phyloP scores from a whole-genome alignment of 2,888 invertebrate genomes.

The Rotaria macrura region DNA sequence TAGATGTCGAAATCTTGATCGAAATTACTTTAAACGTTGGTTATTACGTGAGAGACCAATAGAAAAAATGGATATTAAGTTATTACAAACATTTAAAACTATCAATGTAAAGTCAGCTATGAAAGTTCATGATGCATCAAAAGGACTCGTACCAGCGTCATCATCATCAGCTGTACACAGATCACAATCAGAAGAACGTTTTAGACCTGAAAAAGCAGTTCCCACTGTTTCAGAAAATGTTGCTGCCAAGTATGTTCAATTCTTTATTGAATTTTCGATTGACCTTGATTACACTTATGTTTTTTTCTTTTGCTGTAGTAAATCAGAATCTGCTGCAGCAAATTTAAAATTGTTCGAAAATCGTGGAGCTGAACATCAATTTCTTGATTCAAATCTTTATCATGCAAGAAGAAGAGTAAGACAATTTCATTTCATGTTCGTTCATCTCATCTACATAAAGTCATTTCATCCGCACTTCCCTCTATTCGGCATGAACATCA shows the following conservation, averaged over 20 bases:
- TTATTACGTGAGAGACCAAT: background rate
- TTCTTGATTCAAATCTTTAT: background rate
- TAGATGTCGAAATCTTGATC: constrained; percentile 22
- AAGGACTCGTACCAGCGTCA: background rate
- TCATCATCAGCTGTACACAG: background rate
- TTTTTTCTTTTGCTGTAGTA: too few species aligned
- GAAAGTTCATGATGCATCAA: background rate
- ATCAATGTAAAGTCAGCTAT: background rate
- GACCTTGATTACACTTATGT: background rate
- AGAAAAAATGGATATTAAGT: background rate
- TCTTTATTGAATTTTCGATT: too few species aligned
- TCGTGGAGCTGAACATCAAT: background rate
- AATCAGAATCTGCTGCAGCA: background rate
- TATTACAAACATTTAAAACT: constrained; percentile 21
- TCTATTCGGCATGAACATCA: too few species aligned
- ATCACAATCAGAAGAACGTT: background rate
- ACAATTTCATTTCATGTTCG: too few species aligned
- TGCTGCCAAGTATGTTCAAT: background rate
- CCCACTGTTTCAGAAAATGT: background rate
- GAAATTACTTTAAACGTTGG: constrained; percentile 22
- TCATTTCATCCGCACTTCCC: too few species aligned
- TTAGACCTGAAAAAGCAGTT: background rate
- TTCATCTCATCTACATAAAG: too few species aligned
- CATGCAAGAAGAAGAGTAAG: background rate
- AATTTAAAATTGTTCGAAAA: background rate